A percentile compares a stretch with the other conserved stretches of the same genome.
phyloP scores from a whole-genome alignment of 2,113 vertebrate genomes.

The Tachysurus fulvidraco region DNA sequence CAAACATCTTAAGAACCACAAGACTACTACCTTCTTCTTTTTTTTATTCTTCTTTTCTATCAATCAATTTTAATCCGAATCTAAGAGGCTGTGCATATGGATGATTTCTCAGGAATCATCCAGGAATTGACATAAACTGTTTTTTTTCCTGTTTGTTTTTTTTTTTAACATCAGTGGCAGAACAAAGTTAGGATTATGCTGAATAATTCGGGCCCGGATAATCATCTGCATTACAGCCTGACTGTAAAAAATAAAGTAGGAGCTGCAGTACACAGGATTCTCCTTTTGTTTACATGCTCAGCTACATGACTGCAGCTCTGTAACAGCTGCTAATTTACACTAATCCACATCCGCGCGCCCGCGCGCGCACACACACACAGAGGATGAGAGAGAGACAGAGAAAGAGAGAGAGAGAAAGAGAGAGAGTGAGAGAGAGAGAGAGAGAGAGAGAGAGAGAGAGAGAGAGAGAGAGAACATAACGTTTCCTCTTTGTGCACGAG shows the following conservation, averaged over 20 bases:
- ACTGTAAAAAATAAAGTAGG: neutral
- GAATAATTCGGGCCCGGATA: neutral
- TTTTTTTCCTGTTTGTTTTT: too few relatives aligned
- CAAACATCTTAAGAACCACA: too few relatives aligned
- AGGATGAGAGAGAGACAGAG: neutral
- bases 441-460: neutral
- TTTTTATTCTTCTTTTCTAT: too few relatives aligned
- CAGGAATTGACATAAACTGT: neutral
- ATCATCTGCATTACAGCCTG: conserved; percentile 5
- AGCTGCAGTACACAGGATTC: neutral
- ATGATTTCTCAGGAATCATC: neutral
- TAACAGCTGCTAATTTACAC: neutral
- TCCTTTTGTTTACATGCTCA: conserved; percentile 16
- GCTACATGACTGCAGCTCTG: neutral
- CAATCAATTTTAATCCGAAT: neutral
- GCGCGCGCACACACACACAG: neutral
- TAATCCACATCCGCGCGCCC: neutral
- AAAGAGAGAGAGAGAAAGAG: neutral
- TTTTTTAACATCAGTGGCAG: neutral
- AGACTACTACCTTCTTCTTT: too few relatives aligned
- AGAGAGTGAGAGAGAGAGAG: neutral
- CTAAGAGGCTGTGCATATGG: neutral
- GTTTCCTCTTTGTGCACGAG: neutral
- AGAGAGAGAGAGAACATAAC: neutral
- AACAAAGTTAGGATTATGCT: neutral